Conservation (phyloP, 2,113 vertebrate species). For the Triplophysa tibetana region DNA sequence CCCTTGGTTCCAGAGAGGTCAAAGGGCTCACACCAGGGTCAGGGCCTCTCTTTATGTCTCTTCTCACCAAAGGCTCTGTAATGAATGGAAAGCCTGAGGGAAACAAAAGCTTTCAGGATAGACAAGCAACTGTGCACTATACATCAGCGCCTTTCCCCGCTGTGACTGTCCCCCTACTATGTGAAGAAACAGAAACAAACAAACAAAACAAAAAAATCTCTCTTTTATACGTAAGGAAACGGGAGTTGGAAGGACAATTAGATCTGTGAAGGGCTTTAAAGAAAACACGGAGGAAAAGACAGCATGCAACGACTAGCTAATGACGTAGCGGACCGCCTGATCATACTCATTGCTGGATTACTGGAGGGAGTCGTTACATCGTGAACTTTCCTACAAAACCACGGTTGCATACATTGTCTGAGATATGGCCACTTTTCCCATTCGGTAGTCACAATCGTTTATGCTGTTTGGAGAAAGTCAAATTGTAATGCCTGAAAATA, state of each 20-base stretch:
- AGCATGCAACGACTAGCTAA: slow-evolving; percentile 42
- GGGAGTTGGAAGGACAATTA: slow-evolving; percentile 45
- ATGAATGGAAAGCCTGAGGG: slow-evolving; percentile 87
- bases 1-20: slow-evolving; percentile 89
- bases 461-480: background rate
- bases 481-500: too few species aligned
- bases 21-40: slow-evolving; percentile 91
- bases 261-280: slow-evolving; percentile 55
- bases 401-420: background rate
- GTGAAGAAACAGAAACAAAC: slow-evolving; percentile 28
- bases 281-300: slow-evolving; percentile 46
- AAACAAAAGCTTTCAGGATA: slow-evolving; percentile 88
- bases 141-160: slow-evolving; percentile 88
- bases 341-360: slow-evolving; percentile 37
- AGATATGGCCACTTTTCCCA: background rate
- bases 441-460: slow-evolving; percentile 22
- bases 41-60: slow-evolving; percentile 81
- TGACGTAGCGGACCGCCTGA: slow-evolving; percentile 45
- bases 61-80: slow-evolving; percentile 95
- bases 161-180: slow-evolving; percentile 67
- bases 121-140: slow-evolving; percentile 89
- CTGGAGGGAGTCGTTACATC: slow-evolving; percentile 20
- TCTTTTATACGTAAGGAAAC: slow-evolving; percentile 78
- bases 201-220: slow-evolving; percentile 65
- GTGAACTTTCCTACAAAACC: too few species aligned